Evolutionary conservation across 2,113 vertebrate species (phyloP).

Genomic region (Nicator chloris): DNA sequence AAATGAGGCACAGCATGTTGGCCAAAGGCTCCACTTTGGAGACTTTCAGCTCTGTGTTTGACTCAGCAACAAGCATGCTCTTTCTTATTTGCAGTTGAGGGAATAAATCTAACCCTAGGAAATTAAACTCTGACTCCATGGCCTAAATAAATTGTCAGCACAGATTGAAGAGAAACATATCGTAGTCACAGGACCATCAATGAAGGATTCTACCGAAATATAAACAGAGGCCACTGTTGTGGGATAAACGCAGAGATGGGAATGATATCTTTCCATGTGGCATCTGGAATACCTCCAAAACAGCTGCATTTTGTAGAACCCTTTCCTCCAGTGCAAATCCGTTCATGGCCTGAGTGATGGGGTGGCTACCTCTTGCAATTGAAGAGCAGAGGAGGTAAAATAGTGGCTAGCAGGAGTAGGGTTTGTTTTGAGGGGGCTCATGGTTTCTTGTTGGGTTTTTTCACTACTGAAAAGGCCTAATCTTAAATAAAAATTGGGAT

Average conservation of each 20-base stretch:
- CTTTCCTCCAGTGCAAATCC: not conserved
- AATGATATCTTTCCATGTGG: not conserved
- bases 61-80: not conserved
- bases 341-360: not conserved
- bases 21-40: not conserved
- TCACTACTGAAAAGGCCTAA: not conserved
- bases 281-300: not conserved
- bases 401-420: not conserved
- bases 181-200: not conserved
- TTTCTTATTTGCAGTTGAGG: conserved; percentile 10
- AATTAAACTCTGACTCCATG: conserved; percentile 35
- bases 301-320: not conserved
- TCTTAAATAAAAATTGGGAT: not conserved
- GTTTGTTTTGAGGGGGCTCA: not conserved
- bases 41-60: not conserved
- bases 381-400: not conserved
- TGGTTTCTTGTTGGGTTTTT: not conserved
- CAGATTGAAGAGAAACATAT: conserved; percentile 28
- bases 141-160: conserved; percentile 43
- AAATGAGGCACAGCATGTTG: not conserved
- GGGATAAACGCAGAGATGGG: not conserved
- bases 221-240: not conserved
- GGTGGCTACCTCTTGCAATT: not conserved
- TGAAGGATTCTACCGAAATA: conserved; percentile 3
- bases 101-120: conserved; percentile 31